A percentile compares a stretch with the other conserved stretches of the same genome.
Evolutionary conservation across 2,797 vertebrate species (phyloP).

Genomic region (Trachurus trachurus): DNA sequence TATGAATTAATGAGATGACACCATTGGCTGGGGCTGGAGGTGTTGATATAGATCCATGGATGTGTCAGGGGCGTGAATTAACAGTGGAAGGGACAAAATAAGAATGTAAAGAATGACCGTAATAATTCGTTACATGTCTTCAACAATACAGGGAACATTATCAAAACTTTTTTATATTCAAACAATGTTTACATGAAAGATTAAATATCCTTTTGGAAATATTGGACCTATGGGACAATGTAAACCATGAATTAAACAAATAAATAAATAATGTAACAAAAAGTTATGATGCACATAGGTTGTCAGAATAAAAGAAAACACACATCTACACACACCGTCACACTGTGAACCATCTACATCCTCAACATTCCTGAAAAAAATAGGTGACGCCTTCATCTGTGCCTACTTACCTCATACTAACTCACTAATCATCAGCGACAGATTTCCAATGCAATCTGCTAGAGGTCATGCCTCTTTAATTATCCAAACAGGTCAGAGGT

Average conservation of each 20-base stretch:
- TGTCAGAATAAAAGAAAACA: background rate
- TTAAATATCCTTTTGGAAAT: background rate
- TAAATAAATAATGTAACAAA: background rate
- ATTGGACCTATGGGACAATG: no score
- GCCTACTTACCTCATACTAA: constrained; percentile 71
- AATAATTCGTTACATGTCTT: no score
- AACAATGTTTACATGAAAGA: background rate
- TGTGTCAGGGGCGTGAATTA: no score
- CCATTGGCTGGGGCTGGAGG: no score
- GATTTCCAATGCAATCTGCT: constrained; percentile 72
- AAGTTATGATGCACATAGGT: background rate
- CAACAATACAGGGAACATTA: background rate
- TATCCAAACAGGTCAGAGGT: constrained; percentile 83
- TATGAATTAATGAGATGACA: no score
- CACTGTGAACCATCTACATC: constrained; percentile 3
- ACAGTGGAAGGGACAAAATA: no score
- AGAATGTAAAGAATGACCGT: no score
- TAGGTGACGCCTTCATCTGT: constrained; percentile 46
- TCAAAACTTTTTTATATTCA: background rate
- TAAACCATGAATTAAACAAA: background rate
- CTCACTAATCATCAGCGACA: constrained; percentile 72
- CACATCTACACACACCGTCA: background rate
- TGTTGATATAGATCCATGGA: no score
- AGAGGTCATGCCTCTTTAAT: constrained; percentile 81
- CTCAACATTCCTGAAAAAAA: constrained; percentile 38